Evolutionary conservation across 2,113 vertebrate species (phyloP).

Genomic region (Ophthalmolycus amberensis): DNA sequence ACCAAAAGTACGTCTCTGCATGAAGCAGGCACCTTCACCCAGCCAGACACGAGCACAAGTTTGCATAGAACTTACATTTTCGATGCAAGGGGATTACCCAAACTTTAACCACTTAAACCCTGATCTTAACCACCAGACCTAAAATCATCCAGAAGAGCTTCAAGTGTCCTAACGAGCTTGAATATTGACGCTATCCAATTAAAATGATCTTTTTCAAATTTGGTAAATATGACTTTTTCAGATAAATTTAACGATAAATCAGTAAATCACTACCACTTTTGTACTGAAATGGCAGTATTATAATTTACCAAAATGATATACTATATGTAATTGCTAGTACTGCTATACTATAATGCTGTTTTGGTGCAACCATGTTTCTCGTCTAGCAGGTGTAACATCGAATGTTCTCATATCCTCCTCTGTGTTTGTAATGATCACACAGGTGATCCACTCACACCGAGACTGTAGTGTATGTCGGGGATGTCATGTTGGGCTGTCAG

Average conservation of each 20-base stretch:
- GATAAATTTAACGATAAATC: constrained; percentile 1
- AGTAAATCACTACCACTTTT: background rate
- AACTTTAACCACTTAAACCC: constrained; percentile 5
- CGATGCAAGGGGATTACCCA: background rate
- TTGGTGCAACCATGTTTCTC: background rate
- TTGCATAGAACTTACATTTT: background rate
- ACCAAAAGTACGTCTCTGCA: constrained; percentile 17
- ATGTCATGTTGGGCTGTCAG: constrained; percentile 73
- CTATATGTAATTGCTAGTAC: background rate
- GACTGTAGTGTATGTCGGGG: constrained; percentile 86
- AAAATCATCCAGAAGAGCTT: background rate
- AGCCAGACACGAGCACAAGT: background rate
- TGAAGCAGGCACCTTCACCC: background rate
- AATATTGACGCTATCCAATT: background rate
- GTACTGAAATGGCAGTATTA: background rate
- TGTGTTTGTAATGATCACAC: background rate
- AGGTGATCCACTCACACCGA: constrained; percentile 80
- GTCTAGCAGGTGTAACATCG: background rate
- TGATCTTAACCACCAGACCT: background rate
- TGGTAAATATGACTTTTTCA: background rate
- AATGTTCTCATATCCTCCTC: background rate
- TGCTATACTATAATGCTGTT: background rate
- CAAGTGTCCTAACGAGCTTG: background rate
- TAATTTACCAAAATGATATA: background rate
- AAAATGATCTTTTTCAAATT: background rate